These are phyloP conservation scores for Helicoverpa zea DNA, from an alignment of 1,140 invertebrate genomes.

Conservation along the genomic window DNA sequence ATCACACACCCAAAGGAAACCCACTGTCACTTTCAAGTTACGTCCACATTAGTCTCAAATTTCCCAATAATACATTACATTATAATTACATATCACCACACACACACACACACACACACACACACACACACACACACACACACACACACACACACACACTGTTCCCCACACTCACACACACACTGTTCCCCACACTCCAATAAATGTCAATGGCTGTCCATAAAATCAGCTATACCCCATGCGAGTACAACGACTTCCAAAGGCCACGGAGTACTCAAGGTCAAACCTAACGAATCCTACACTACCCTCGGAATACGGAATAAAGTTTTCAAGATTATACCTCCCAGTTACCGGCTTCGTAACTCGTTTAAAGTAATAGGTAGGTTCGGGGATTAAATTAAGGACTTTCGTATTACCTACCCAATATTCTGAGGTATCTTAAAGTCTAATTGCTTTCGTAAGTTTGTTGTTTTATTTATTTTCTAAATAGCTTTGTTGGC, in stretches of 20 bases:
- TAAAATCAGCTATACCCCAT: slow-evolving; percentile 10
- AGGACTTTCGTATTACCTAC: slow-evolving; percentile 18
- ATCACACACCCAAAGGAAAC: no score
- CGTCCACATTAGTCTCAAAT: background rate
- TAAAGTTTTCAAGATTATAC: slow-evolving; percentile 39
- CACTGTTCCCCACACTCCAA: background rate
- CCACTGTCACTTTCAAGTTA: no score
- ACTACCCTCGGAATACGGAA: slow-evolving; percentile 42
- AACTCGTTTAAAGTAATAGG: slow-evolving; percentile 37
- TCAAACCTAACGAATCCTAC: slow-evolving; percentile 21
- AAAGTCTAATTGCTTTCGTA: slow-evolving; percentile 23
- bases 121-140: background rate
- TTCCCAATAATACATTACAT: background rate
- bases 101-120: background rate
- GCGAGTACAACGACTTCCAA: slow-evolving; percentile 19
- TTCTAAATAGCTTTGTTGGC: background rate
- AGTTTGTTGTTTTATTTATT: slow-evolving; percentile 1
- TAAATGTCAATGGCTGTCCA: slow-evolving; percentile 2
- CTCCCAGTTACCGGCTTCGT: slow-evolving; percentile 30
- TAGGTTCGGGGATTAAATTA: slow-evolving; percentile 27
- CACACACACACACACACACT: background rate
- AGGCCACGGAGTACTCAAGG: slow-evolving; percentile 27
- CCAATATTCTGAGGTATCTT: slow-evolving; percentile 5
- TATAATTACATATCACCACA: no score
- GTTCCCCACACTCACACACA: no score